Evolutionary conservation across 64 coral and sea anemone genomes (phyloP).

Genomic region (Astreopora myriophthalma): DNA sequence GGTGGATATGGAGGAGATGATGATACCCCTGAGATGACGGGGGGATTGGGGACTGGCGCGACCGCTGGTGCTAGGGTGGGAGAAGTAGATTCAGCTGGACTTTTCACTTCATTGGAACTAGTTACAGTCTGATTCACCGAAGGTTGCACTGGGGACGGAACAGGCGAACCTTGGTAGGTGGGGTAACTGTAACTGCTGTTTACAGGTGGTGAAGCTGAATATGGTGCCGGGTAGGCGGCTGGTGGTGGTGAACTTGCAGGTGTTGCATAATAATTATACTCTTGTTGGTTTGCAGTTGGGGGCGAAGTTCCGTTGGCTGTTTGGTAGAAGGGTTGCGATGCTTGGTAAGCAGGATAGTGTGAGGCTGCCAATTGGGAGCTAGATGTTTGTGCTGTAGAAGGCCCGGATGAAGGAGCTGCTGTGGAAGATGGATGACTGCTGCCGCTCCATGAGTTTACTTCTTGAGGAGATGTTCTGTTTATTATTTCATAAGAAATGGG

Average conservation of each 20-base stretch:
- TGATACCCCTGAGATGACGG: not conserved
- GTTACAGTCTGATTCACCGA: not conserved
- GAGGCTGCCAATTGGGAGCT: not conserved
- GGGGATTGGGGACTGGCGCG: not conserved
- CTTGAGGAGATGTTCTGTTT: not conserved
- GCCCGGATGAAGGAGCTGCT: not conserved
- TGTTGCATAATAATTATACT: not conserved
- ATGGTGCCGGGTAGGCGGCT: not conserved
- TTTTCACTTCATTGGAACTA: not conserved
- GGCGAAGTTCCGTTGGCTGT: not conserved
- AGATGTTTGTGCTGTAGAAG: not conserved
- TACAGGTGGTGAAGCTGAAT: not conserved
- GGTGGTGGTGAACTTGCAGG: not conserved
- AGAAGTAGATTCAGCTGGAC: not conserved
- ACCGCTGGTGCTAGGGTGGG: not conserved
- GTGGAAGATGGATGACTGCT: not conserved
- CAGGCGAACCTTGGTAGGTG: not conserved
- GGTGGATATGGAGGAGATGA: conserved; percentile 5
- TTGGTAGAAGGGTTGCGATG: not conserved
- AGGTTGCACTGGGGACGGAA: not conserved
- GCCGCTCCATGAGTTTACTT: no score
- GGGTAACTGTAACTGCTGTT: not conserved
- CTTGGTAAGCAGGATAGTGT: not conserved
- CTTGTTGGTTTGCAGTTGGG: not conserved
- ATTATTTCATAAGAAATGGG: conserved; percentile 31